These are phyloP conservation scores for Emberiza fucata DNA, from an alignment of 2,113 vertebrate genomes.

Conservation along the genomic window DNA sequence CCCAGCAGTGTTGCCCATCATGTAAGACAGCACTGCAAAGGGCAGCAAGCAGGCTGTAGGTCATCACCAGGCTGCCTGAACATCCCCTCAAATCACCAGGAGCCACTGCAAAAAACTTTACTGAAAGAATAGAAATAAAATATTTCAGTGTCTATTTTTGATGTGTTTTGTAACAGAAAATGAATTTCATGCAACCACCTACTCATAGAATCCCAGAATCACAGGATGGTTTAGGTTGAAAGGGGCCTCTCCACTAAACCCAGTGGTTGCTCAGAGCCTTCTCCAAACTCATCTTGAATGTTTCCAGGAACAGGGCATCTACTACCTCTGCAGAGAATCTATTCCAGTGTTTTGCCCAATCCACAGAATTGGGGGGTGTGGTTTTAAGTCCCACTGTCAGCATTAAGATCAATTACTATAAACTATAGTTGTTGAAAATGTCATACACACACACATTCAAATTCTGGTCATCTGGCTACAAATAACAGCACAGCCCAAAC, in stretches of 20 bases:
- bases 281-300: not conserved
- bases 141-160: not conserved
- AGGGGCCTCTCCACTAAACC: not conserved
- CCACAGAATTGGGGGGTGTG: not conserved
- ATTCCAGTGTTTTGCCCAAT: not conserved
- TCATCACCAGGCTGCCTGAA: not conserved
- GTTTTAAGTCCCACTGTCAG: not conserved
- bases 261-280: not conserved
- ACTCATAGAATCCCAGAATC: not conserved
- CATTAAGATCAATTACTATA: not conserved
- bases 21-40: not conserved
- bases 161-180: not conserved
- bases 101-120: not conserved
- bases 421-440: not conserved
- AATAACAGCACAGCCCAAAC: not conserved
- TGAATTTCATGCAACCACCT: not conserved
- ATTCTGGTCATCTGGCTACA: not conserved
- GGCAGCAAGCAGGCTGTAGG: not conserved
- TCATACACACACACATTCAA: not conserved
- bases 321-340: not conserved
- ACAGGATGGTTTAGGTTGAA: not conserved
- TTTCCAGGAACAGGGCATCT: not conserved
- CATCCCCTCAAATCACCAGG: not conserved
- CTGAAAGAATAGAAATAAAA: not conserved
- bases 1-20: not conserved